A percentile compares a stretch with the other conserved stretches of the same genome.
These are phyloP conservation scores for Conus ventricosus DNA, from an alignment of 1,140 invertebrate genomes.

Conservation along the genomic window DNA sequence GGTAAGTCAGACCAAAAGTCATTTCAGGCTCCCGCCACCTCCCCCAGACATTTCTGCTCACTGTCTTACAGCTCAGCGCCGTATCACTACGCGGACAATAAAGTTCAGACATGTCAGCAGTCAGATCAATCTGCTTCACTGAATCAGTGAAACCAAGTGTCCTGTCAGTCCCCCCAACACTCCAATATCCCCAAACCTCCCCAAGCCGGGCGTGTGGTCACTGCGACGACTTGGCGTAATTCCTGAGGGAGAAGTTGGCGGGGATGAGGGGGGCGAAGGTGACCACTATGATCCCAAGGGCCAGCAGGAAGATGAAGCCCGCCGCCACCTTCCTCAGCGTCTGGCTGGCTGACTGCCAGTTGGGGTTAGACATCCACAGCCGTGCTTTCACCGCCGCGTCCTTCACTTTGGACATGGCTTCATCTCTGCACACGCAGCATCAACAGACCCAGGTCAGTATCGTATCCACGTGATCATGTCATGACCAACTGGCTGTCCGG, in stretches of 20 bases:
- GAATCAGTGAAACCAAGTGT: too few relatives aligned
- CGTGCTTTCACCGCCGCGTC: neutral
- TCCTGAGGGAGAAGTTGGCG: neutral
- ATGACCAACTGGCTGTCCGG: too few relatives aligned
- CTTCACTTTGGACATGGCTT: slow-evolving; percentile 8
- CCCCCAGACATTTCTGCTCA: too few relatives aligned
- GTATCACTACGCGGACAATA: too few relatives aligned
- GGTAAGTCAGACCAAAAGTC: too few relatives aligned
- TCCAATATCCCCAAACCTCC: too few relatives aligned
- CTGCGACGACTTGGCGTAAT: slow-evolving; percentile 10
- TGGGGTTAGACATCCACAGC: slow-evolving; percentile 30
- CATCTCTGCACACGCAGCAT: slow-evolving; percentile 19
- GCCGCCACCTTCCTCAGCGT: slow-evolving; percentile 5
- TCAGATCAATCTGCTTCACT: neutral
- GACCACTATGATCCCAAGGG: slow-evolving; percentile 18
- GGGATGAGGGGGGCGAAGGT: slow-evolving; percentile 32
- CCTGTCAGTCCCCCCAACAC: neutral
- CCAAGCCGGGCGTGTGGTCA: neutral
- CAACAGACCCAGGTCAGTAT: neutral
- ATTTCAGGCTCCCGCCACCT: too few relatives aligned
- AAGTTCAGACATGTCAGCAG: neutral
- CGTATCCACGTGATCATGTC: too few relatives aligned
- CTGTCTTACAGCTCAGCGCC: too few relatives aligned
- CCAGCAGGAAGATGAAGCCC: slow-evolving; percentile 22
- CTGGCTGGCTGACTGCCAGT: slow-evolving; percentile 32